These are phyloP conservation scores for Butorides virescens DNA, from an alignment of 2,113 vertebrate species.

Conservation along the genomic window DNA sequence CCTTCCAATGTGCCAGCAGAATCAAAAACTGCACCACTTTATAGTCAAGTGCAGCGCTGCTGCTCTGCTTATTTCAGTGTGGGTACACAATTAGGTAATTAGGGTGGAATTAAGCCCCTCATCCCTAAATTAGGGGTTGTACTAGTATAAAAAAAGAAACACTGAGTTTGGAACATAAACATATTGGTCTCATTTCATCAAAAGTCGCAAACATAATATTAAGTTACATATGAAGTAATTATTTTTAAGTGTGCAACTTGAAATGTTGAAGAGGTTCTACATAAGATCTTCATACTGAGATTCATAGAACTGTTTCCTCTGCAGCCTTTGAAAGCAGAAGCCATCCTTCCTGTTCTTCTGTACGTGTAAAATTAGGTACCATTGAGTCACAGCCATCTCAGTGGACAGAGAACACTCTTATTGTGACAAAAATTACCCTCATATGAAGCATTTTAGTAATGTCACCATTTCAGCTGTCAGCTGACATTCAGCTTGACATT, in stretches of 20 bases:
- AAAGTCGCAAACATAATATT: neutral
- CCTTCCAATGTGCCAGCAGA: slow-evolving; percentile 9
- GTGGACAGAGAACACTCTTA: slow-evolving; percentile 7
- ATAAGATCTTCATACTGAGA: neutral
- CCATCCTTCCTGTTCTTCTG: neutral
- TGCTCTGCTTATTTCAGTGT: slow-evolving; percentile 1
- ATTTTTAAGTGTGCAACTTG: neutral
- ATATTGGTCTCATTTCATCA: neutral
- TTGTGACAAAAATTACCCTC: neutral
- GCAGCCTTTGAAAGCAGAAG: neutral
- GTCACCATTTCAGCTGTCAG: neutral
- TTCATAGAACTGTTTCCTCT: neutral
- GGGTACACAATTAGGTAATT: neutral
- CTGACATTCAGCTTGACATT: slow-evolving; percentile 35
- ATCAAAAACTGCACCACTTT: slow-evolving; percentile 13
- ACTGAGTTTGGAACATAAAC: neutral
- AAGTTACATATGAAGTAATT: neutral
- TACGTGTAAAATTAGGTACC: neutral
- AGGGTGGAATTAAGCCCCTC: slow-evolving; percentile 22
- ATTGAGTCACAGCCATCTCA: neutral
- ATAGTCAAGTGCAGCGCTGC: neutral
- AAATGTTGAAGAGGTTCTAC: neutral
- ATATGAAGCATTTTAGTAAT: neutral
- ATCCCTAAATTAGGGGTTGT: neutral
- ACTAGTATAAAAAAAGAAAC: neutral